Conservation (phyloP, 2,888 invertebrate genomes). For the Hemithea aestivaria region DNA sequence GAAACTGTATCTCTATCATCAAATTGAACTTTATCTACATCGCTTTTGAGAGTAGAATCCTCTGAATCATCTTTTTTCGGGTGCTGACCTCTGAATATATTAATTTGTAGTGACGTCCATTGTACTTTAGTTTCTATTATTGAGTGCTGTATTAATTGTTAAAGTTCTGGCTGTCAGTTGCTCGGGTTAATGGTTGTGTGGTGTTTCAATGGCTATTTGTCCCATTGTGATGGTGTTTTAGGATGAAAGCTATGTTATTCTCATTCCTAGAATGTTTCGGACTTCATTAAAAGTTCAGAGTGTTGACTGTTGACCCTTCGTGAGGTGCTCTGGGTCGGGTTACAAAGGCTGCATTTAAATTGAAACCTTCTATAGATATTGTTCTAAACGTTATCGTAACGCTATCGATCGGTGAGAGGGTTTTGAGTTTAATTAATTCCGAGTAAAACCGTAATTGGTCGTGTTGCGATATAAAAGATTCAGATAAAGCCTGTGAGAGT, state of each 20-base stretch:
- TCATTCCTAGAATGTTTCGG: slow-evolving; percentile 36
- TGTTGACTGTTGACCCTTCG: slow-evolving; percentile 49
- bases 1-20: slow-evolving; percentile 4
- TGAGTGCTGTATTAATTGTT: slow-evolving; percentile 64
- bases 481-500: background rate
- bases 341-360: slow-evolving; percentile 13
- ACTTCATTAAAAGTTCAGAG: slow-evolving; percentile 37
- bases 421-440: background rate
- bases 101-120: slow-evolving; percentile 67
- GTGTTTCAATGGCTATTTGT: slow-evolving; percentile 63
- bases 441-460: no score
- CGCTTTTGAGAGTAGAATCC: slow-evolving; percentile 29
- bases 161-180: slow-evolving; percentile 64
- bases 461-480: background rate
- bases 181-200: slow-evolving; percentile 62
- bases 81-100: slow-evolving; percentile 70
- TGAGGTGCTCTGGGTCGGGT: slow-evolving; percentile 15
- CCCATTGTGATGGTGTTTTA: slow-evolving; percentile 54
- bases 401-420: background rate
- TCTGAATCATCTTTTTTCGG: slow-evolving; percentile 37
- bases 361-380: slow-evolving; percentile 6
- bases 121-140: slow-evolving; percentile 73
- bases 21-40: slow-evolving; percentile 28
- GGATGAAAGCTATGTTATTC: slow-evolving; percentile 48
- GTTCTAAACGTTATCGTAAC: slow-evolving; percentile 7